phyloP scores from a whole-genome alignment of 2,113 vertebrate genomes.

The Amblyopsis rosae region DNA sequence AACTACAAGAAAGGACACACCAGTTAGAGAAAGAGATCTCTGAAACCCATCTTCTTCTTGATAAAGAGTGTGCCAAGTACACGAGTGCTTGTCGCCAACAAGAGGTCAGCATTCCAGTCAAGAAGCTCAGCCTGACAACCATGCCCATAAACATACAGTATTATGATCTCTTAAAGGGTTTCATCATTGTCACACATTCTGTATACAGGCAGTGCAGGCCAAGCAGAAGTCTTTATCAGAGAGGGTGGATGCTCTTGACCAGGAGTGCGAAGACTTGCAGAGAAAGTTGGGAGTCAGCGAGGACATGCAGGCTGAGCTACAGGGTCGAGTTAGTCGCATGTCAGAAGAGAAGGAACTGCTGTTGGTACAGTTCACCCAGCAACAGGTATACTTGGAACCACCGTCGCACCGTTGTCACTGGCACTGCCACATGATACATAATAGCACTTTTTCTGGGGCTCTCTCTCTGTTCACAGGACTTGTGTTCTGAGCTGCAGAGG shows the following conservation, averaged over 20 bases:
- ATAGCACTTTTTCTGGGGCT: background rate
- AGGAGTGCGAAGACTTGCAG: slow-evolving; percentile 83
- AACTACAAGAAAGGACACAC: slow-evolving; percentile 77
- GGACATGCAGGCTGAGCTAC: slow-evolving; percentile 68
- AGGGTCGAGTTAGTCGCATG: slow-evolving; percentile 66
- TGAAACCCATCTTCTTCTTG: slow-evolving; percentile 70
- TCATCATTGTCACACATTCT: background rate
- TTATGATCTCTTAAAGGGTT: background rate
- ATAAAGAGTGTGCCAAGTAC: slow-evolving; percentile 86
- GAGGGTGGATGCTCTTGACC: slow-evolving; percentile 81
- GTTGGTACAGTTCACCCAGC: slow-evolving; percentile 66
- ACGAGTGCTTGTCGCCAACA: slow-evolving; percentile 81
- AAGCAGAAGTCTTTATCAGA: slow-evolving; percentile 84
- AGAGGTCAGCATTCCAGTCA: slow-evolving; percentile 78
- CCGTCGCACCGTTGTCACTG: background rate
- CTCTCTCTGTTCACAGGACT: slow-evolving; percentile 67
- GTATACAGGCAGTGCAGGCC: slow-evolving; percentile 82
- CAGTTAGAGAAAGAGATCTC: slow-evolving; percentile 74
- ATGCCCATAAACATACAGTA: background rate
- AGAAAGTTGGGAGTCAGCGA: slow-evolving; percentile 74
- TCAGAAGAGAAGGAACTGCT: slow-evolving; percentile 66
- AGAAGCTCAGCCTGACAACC: background rate
- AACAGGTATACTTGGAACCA: slow-evolving; percentile 75
- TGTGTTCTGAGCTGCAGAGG: slow-evolving; percentile 64
- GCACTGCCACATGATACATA: background rate